Evolutionary conservation across 1,140 invertebrate genomes (phyloP).

Genomic region (Sesamia nonagrioides): DNA sequence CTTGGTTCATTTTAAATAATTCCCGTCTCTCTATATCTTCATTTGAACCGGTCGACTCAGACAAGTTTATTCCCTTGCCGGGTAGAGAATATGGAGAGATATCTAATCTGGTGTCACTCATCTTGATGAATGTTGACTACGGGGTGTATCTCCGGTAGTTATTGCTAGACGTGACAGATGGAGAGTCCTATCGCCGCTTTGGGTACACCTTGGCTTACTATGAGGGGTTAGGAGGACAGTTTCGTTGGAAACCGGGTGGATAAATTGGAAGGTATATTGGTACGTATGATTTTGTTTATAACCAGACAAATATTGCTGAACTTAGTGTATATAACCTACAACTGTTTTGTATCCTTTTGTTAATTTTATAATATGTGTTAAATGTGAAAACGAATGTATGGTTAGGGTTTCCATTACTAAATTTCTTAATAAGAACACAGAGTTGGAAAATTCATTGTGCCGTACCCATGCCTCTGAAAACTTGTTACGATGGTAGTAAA

Average conservation of each 20-base stretch:
- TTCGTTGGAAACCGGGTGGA: not conserved
- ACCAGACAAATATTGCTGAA: too few relatives aligned
- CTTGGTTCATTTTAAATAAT: not conserved
- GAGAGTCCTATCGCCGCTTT: constrained; percentile 15
- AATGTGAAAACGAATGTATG: too few relatives aligned
- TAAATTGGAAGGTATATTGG: not conserved
- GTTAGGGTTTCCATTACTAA: too few relatives aligned
- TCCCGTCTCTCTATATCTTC: not conserved
- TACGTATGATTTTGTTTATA: not conserved
- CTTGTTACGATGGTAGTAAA: too few relatives aligned
- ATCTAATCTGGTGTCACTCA: constrained; percentile 40
- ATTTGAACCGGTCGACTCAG: not conserved
- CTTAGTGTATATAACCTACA: too few relatives aligned
- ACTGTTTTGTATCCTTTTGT: too few relatives aligned
- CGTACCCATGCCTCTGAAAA: too few relatives aligned
- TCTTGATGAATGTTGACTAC: constrained; percentile 31
- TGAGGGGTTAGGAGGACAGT: not conserved
- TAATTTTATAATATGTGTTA: too few relatives aligned
- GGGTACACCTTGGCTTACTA: not conserved
- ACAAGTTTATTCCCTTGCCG: constrained; percentile 30
- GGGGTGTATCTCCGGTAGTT: constrained; percentile 25
- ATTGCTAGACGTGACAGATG: constrained; percentile 35
- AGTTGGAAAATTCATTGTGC: too few relatives aligned
- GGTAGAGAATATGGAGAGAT: constrained; percentile 29
- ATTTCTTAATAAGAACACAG: too few relatives aligned